A percentile compares a stretch with the other conserved stretches of the same genome.
Conservation (phyloP, 2,113 vertebrate species). For the Lophura nycthemera region DNA sequence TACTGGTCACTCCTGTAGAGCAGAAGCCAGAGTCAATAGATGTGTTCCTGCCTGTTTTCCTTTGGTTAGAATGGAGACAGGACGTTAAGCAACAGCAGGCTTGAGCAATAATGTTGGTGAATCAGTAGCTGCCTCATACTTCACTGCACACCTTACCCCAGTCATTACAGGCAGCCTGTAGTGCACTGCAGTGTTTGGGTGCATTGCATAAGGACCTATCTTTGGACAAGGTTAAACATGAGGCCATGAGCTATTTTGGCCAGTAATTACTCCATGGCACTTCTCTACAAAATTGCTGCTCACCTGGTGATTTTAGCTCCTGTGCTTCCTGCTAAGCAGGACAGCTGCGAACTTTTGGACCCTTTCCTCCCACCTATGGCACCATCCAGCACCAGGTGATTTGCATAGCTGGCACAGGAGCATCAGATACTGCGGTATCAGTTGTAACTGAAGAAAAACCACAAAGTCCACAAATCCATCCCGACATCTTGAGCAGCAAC, state of each 20-base stretch:
- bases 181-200: not conserved
- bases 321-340: not conserved
- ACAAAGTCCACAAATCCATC: not conserved
- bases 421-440: not conserved
- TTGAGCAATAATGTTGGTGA: not conserved
- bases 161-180: not conserved
- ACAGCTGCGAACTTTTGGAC: accelerated
- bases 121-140: not conserved
- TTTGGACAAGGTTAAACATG: not conserved
- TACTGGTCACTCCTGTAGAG: not conserved
- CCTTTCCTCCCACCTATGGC: not conserved
- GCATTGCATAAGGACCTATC: not conserved
- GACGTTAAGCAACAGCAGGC: not conserved
- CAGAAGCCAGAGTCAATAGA: not conserved
- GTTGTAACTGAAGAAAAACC: not conserved
- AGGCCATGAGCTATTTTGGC: not conserved
- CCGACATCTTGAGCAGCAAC: accelerated
- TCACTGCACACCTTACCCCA: accelerated
- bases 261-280: not conserved
- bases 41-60: not conserved
- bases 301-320: not conserved
- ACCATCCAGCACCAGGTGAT: not conserved
- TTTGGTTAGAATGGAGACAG: accelerated
- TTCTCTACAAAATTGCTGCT: not conserved
- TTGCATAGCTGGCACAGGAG: not conserved